Evolutionary conservation across 2,888 invertebrate genomes (phyloP), one percentile per base, ranked within the genome.

Genomic region (Chrysina gloriosa): DNA sequence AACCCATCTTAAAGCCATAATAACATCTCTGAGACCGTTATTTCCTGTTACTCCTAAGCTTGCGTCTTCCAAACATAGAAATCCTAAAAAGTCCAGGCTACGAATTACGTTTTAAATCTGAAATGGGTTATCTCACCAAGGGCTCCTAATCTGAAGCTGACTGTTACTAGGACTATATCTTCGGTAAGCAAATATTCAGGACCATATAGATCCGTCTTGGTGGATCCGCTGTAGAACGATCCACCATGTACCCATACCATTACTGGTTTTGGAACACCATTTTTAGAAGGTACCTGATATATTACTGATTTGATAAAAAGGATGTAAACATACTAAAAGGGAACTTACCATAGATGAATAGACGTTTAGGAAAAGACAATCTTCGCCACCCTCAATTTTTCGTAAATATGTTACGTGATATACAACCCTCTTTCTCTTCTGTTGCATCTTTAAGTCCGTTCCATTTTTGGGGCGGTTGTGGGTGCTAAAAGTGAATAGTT

Each of bases 1-100:
- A 0, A 87, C 80, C 86, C 86, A 87, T 70, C 83, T 83, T 45
- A 87, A 72, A 0, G 86, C 86, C 75, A 86, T 71, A 0, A 85
- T 80, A 78, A 85, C 84, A 75, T 87, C 87, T 77, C 86, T 86
- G 0, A 87, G 77, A 1, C 85, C 86, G 0, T 85, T 85, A 76
- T 87, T 87, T 1, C 86, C 86, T 0, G 86, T 85, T 52, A 86
- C 81, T 54, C 82, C 82, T 5, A 86, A 74, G 1, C 82, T 77
- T 4, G 81, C 75, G 69, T 86, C 85, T 61, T 83, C 79, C 0
- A 86, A 76, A 29, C 82, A 82, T 27, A 86, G 78, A 67, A 86
- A 86, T 14, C 86, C 86, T 86, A 67, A 58, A 78, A 76, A 23
- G 3, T 36, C n/a, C 2, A 14, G 31, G n/a, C 2, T 25, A 9